These are phyloP conservation scores for Oophaga sylvatica DNA, from an alignment of 2,797 vertebrate species.

Conservation along the genomic window DNA sequence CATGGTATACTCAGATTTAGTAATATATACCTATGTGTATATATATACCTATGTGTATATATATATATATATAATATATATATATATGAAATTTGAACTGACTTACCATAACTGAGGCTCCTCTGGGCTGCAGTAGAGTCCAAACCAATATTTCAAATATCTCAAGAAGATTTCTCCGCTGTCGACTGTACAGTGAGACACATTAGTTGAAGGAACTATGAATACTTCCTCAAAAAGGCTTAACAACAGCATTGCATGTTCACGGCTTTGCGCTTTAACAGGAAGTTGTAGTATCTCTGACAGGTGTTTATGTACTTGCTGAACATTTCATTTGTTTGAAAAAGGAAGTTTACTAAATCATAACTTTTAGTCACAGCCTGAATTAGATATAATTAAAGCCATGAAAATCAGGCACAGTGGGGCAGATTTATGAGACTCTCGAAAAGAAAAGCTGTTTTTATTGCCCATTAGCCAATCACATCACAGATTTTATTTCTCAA, in stretches of 20 bases:
- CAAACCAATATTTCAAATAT: background rate
- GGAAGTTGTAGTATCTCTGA: background rate
- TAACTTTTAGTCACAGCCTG: background rate
- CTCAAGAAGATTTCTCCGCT: background rate
- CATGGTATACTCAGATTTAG: background rate
- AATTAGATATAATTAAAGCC: no score
- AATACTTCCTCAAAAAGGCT: background rate
- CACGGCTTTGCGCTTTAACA: background rate
- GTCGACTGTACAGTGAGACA: background rate
- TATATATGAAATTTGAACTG: background rate
- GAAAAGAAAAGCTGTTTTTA: no score
- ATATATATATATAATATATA: no score
- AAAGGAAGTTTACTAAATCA: slow-evolving; percentile 3
- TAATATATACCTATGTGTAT: no score
- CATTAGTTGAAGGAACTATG: background rate
- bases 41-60: no score
- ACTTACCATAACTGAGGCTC: background rate
- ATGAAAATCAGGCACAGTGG: no score
- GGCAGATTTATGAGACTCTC: no score
- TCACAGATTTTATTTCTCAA: no score
- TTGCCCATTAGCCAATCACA: no score
- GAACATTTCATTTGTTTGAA: slow-evolving; percentile 2
- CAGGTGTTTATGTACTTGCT: background rate
- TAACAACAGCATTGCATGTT: background rate
- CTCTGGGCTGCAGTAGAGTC: background rate